Base-by-base conservation (phyloP, 2,797 vertebrate genomes). In the Centroberyx gerrardi region DNA sequence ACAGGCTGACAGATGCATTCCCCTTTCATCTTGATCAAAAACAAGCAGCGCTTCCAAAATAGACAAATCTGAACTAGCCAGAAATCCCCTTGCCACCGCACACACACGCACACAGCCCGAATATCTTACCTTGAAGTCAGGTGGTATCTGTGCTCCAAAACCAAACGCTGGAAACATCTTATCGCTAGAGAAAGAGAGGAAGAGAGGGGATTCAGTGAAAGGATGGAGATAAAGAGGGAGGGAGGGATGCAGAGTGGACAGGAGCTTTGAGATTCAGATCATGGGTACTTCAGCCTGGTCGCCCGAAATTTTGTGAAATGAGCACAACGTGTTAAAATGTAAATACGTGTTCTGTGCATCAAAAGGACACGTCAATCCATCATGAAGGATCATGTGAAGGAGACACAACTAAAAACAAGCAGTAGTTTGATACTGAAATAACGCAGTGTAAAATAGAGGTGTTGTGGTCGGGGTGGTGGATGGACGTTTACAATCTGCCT, bases 151-250 rank as follows among this genome's bases (percentile, higher is more conserved):
- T 74, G 97, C 98, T 87, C 98, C 98, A 66, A 99, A 99, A 81
- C 98, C 98, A 90, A 99, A 99, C 3, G 97, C 98, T 46, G 98
- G 98, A 90, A 99, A 99, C 98, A 99, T 99, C 96, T 99, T 99
- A 95, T 99, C 98, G 91, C 98, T 99, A 91, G 78, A 94, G 91
- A 84, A 87, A 93, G 81, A 77, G 53, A 52, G 68, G 70, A 75
- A 78, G 55, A 75, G 33, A 66, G 10, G 15, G 12, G 22, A 66
- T 22, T 76, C 15, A 84, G 31, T 64, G 12, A 31, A 63, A 77
- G 56, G 22, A 58, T 5, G 10, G 1, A 33, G 40, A 64, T 8
- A 36, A 62, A 42, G 2, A 46, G 33, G 70, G 31, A 68, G 62
- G 33, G 33, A 64, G 66, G 28, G 60, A 69, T 29, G 65, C 70